Evolutionary conservation across 2,113 vertebrate species (phyloP).

Genomic region (Prunella fulvescens): DNA sequence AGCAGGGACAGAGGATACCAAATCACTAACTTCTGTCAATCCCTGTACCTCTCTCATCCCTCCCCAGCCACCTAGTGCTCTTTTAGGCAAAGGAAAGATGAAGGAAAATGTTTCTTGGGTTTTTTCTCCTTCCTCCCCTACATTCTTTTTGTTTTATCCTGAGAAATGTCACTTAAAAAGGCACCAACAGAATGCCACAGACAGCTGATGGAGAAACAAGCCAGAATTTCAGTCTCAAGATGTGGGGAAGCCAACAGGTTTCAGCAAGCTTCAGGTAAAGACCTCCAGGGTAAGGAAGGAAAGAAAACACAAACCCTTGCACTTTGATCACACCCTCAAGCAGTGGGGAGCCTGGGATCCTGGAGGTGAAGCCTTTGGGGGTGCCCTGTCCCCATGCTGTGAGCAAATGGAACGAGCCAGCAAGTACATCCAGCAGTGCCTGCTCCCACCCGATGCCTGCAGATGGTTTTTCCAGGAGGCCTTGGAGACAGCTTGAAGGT

Average conservation of each 20-base stretch:
- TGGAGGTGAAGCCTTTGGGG: not conserved
- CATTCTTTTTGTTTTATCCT: not conserved
- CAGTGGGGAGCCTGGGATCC: rapidly evolving
- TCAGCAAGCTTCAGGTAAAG: not conserved
- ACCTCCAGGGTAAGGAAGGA: not conserved
- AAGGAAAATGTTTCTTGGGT: not conserved
- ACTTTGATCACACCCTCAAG: not conserved
- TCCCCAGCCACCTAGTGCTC: not conserved
- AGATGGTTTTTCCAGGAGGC: not conserved
- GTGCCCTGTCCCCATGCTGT: rapidly evolving
- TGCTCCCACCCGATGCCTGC: not conserved
- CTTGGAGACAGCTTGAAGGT: not conserved
- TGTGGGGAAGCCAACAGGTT: not conserved
- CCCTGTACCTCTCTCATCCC: not conserved
- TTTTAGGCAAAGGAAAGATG: not conserved
- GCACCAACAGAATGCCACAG: not conserved
- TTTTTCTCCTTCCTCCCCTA: not conserved
- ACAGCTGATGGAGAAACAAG: not conserved
- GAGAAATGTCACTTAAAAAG: not conserved
- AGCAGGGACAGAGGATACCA: not conserved
- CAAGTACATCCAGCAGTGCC: not conserved
- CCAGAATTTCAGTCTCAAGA: not conserved
- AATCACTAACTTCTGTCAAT: not conserved
- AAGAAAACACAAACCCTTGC: not conserved
- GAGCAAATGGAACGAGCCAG: rapidly evolving